Conservation (phyloP, 2,113 vertebrate genomes). For the Antennarius striatus region DNA sequence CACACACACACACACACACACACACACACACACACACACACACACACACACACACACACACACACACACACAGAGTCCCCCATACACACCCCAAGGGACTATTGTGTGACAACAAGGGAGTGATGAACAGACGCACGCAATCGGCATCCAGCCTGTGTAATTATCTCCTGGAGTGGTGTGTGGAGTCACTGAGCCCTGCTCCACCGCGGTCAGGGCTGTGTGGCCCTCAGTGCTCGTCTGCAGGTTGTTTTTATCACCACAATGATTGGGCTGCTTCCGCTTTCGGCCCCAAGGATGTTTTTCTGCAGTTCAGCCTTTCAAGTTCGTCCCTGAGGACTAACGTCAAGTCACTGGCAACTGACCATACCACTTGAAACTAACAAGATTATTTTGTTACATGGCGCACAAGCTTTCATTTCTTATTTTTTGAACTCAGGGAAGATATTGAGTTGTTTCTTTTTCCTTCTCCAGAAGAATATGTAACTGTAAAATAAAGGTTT, state of each 20-base stretch:
- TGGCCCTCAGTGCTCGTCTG: conserved; percentile 60
- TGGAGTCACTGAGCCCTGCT: conserved; percentile 58
- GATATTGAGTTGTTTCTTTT: conserved; percentile 3
- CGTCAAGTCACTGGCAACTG: conserved; percentile 71
- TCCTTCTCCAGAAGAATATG: conserved; percentile 4
- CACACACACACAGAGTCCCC: conserved; percentile 8
- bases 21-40: conserved; percentile 17
- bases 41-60: conserved; percentile 23
- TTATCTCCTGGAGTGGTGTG: conserved; percentile 77
- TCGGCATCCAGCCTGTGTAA: conserved; percentile 69
- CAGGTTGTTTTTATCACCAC: conserved; percentile 65
- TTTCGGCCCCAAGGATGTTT: conserved; percentile 68
- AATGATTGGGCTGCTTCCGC: conserved; percentile 40
- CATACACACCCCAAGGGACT: conserved; percentile 49
- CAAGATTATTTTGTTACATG: conserved; percentile 60
- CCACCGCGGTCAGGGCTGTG: conserved; percentile 46
- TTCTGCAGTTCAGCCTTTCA: conserved; percentile 65
- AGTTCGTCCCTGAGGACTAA: conserved; percentile 62
- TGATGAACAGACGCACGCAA: conserved; percentile 61
- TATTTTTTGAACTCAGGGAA: conserved; percentile 18
- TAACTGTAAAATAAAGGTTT: conserved; percentile 31
- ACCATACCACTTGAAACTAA: conserved; percentile 67
- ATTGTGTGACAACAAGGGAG: conserved; percentile 56
- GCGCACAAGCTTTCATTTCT: conserved; percentile 9
- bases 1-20: conserved; percentile 9